These are phyloP conservation scores for Amphipoea lucens DNA, from an alignment of 2,888 invertebrate genomes.

Conservation along the genomic window DNA sequence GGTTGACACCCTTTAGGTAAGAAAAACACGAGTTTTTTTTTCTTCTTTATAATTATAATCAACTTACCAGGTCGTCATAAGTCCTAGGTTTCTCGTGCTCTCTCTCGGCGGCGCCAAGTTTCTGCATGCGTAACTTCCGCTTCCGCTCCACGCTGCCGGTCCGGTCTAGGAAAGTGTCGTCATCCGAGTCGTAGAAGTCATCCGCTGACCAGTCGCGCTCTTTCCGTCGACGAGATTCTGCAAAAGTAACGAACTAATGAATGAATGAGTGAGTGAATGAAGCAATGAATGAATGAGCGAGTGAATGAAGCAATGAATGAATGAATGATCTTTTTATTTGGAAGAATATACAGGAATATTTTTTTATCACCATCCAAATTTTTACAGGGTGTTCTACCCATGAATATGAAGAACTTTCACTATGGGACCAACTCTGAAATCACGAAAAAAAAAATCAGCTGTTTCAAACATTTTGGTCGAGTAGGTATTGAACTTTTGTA, in stretches of 20 bases:
- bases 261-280: neutral
- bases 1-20: too few species aligned
- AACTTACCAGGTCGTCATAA: slow-evolving; percentile 92
- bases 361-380: too few species aligned
- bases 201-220: slow-evolving; percentile 95
- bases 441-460: too few species aligned
- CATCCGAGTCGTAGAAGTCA: slow-evolving; percentile 98
- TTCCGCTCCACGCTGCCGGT: slow-evolving; percentile 98
- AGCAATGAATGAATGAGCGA: neutral
- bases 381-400: too few species aligned
- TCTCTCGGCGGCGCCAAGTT: slow-evolving; percentile 90
- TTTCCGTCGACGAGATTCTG: slow-evolving; percentile 95
- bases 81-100: slow-evolving; percentile 84
- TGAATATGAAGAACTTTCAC: too few species aligned
- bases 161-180: slow-evolving; percentile 98
- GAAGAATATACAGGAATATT: too few species aligned
- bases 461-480: too few species aligned
- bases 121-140: slow-evolving; percentile 93
- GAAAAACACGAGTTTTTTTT: neutral
- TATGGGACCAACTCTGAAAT: too few species aligned
- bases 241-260: neutral
- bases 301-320: neutral
- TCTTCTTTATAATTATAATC: neutral
- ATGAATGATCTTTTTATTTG: neutral
- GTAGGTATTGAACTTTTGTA: too few species aligned